A percentile compares a stretch with the other conserved stretches of the same genome.
These are phyloP conservation scores for Acanthurus leucopareius DNA, from an alignment of 2,797 vertebrate genomes.

Conservation along the genomic window DNA sequence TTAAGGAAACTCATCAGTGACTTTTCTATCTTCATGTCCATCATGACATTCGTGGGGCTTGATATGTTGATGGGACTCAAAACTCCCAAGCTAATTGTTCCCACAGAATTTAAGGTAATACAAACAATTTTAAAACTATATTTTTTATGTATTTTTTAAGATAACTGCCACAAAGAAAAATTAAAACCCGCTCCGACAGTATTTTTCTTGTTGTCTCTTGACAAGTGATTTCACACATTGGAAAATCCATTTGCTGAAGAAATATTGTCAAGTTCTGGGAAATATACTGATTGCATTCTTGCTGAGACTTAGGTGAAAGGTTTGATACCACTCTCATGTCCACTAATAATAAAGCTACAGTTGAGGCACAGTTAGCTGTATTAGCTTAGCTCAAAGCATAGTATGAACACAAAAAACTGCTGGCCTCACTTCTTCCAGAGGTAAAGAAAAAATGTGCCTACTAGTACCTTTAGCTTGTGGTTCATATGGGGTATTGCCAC, in stretches of 20 bases:
- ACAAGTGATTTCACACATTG: no score
- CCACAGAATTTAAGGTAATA: conserved; percentile 90
- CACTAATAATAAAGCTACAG: neutral
- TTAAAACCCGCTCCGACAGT: no score
- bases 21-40: conserved; percentile 97
- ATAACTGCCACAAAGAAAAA: no score
- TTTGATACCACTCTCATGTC: neutral
- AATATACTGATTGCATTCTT: no score
- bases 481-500: neutral
- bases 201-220: no score
- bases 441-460: neutral
- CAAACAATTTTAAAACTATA: neutral
- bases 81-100: conserved; percentile 91
- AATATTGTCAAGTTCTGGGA: no score
- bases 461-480: neutral
- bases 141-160: no score
- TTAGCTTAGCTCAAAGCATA: no score
- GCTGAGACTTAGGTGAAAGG: no score
- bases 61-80: conserved; percentile 90
- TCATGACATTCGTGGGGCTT: conserved; percentile 91
- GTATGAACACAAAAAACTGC: neutral
- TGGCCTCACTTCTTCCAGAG: neutral
- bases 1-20: conserved; percentile 95
- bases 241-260: no score
- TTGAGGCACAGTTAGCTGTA: neutral